phyloP scores from a whole-genome alignment of 2,888 invertebrate species.

The Phyllotreta striolata region DNA sequence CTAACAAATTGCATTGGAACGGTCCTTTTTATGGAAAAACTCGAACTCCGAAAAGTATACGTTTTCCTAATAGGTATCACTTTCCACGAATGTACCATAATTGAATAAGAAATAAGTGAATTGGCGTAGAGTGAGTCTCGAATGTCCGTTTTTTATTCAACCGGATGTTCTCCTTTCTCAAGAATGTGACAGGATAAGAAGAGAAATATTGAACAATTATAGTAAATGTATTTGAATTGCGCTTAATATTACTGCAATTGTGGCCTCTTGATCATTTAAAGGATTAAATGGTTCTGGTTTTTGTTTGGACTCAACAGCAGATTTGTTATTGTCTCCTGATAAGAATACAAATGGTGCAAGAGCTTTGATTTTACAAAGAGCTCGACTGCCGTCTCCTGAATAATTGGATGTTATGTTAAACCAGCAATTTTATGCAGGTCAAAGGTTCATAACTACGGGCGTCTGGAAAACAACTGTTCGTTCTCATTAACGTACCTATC shows the following conservation, averaged over 20 bases:
- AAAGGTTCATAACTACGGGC: conserved; percentile 21
- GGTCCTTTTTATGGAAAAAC: conserved; percentile 25
- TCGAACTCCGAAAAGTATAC: conserved; percentile 28
- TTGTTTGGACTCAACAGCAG: conserved; percentile 6
- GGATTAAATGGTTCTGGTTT: not conserved
- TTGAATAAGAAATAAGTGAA: conserved; percentile 40
- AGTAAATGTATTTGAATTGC: no score
- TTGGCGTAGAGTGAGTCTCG: conserved; percentile 32
- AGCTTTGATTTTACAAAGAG: conserved; percentile 23
- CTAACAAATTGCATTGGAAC: conserved; percentile 28
- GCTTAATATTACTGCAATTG: no score
- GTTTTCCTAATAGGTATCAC: conserved; percentile 40
- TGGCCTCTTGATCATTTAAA: no score
- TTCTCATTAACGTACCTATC: conserved; percentile 13
- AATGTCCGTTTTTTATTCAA: conserved; percentile 32
- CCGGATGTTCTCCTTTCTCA: conserved; percentile 4
- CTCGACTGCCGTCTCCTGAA: conserved; percentile 5
- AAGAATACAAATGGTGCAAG: conserved; percentile 14
- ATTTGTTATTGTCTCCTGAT: conserved; percentile 1
- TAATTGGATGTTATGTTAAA: conserved; percentile 22
- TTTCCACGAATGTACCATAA: conserved; percentile 39
- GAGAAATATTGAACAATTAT: no score
- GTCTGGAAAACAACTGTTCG: conserved; percentile 16
- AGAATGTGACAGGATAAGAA: no score
- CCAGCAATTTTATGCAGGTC: conserved; percentile 18